Evolutionary conservation across 2,113 vertebrate species (phyloP).

Genomic region (Lampris incognitus): DNA sequence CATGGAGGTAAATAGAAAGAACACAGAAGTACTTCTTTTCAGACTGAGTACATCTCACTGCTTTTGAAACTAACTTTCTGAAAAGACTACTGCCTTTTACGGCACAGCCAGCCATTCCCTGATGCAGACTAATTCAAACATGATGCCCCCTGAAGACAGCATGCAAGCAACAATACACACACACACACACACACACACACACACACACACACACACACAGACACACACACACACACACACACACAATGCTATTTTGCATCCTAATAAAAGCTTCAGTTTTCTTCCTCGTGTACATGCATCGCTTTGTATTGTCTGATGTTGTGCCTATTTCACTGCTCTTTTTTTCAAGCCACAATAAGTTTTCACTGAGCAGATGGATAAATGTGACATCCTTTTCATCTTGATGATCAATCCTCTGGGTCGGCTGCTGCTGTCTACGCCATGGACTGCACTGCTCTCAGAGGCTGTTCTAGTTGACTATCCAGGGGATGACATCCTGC

Average conservation of each 20-base stretch:
- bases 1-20: not conserved
- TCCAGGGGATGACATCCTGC: constrained; percentile 50
- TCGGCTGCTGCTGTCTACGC: too few species aligned
- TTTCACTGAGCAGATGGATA: constrained; percentile 54
- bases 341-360: not conserved
- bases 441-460: constrained; percentile 11
- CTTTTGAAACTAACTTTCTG: not conserved
- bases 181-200: too few species aligned
- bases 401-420: constrained; percentile 27
- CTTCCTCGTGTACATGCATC: constrained; percentile 15
- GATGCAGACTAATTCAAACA: constrained; percentile 36
- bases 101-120: constrained; percentile 7
- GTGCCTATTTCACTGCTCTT: not conserved
- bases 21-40: not conserved
- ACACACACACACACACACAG: too few species aligned
- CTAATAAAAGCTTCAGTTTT: constrained; percentile 50
- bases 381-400: constrained; percentile 33
- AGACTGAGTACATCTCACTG: not conserved
- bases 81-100: not conserved
- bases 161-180: too few species aligned
- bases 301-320: constrained; percentile 33
- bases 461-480: constrained; percentile 55
- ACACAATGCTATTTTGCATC: constrained; percentile 11
- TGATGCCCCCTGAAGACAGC: constrained; percentile 3
- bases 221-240: too few species aligned